A percentile compares a stretch with the other conserved stretches of the same genome.
Conservation (phyloP, 2,113 vertebrate species). For the Prunella fulvescens region DNA sequence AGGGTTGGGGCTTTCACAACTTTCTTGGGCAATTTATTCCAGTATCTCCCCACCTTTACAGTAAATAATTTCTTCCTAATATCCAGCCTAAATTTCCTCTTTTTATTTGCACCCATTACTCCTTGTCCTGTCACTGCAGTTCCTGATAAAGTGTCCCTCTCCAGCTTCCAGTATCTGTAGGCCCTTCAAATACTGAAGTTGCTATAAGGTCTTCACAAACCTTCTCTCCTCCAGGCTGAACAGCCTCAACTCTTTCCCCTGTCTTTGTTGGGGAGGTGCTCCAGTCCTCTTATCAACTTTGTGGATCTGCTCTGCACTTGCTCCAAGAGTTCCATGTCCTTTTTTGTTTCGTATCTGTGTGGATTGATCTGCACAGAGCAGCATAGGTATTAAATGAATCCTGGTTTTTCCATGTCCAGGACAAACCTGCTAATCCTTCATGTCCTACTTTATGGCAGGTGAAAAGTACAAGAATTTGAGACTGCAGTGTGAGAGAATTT, state of each 20-base stretch:
- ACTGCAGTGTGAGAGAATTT: neutral
- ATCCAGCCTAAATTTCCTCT: neutral
- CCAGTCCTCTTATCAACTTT: neutral
- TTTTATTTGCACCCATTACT: neutral
- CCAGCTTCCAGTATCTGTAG: neutral
- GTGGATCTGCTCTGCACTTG: neutral
- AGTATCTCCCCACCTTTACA: neutral
- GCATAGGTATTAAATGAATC: fast-evolving
- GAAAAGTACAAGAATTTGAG: neutral
- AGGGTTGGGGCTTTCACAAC: neutral
- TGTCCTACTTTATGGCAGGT: neutral
- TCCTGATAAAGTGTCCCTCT: neutral
- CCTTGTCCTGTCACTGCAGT: neutral
- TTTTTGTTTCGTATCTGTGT: neutral
- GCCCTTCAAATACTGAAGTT: neutral
- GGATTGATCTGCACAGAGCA: neutral
- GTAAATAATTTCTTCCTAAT: neutral
- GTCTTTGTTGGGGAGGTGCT: neutral
- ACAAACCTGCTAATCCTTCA: neutral
- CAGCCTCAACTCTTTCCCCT: neutral
- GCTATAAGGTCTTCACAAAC: neutral
- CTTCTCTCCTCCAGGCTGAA: neutral
- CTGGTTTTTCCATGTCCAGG: neutral
- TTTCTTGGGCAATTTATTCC: neutral
- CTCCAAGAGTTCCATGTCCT: neutral